Evolutionary conservation across 2,797 vertebrate genomes (phyloP).

Genomic region (Champsocephalus esox): DNA sequence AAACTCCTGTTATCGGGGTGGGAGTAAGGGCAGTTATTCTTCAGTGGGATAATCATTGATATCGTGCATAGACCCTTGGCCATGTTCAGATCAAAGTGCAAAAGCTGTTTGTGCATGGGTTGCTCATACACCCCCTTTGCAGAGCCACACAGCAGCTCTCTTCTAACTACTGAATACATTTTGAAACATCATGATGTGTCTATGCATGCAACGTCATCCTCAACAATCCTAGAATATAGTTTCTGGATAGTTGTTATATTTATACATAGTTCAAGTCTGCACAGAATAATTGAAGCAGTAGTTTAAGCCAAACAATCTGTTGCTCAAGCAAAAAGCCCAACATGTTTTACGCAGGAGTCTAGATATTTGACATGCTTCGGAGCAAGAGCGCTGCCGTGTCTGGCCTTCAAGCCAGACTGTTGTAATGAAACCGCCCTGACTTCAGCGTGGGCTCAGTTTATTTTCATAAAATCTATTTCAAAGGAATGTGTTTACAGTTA

Average conservation of each 20-base stretch:
- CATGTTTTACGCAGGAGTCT: background rate
- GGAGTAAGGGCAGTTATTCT: constrained; percentile 34
- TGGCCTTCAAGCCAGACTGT: background rate
- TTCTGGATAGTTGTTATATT: background rate
- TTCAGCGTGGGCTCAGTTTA: constrained; percentile 1
- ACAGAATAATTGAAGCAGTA: background rate
- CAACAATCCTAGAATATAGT: background rate
- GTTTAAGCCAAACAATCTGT: background rate
- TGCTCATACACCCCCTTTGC: constrained; percentile 19
- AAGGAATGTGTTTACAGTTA: constrained; percentile 66
- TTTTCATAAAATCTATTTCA: constrained; percentile 29
- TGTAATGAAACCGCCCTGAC: background rate
- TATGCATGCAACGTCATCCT: background rate
- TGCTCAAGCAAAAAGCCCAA: background rate
- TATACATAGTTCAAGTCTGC: background rate
- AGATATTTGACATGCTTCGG: background rate
- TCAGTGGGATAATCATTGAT: constrained; percentile 73
- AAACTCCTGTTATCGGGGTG: background rate
- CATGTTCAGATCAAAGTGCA: constrained; percentile 63
- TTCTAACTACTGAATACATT: constrained; percentile 10
- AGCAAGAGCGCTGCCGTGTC: background rate
- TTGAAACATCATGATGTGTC: background rate
- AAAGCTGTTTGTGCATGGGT: constrained; percentile 44
- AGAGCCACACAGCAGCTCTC: constrained; percentile 21
- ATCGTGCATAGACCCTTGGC: constrained; percentile 37